A percentile compares a stretch with the other conserved stretches of the same genome.
Evolutionary conservation across 2,113 vertebrate species (phyloP).

Genomic region (Brachypteracias leptosomus): DNA sequence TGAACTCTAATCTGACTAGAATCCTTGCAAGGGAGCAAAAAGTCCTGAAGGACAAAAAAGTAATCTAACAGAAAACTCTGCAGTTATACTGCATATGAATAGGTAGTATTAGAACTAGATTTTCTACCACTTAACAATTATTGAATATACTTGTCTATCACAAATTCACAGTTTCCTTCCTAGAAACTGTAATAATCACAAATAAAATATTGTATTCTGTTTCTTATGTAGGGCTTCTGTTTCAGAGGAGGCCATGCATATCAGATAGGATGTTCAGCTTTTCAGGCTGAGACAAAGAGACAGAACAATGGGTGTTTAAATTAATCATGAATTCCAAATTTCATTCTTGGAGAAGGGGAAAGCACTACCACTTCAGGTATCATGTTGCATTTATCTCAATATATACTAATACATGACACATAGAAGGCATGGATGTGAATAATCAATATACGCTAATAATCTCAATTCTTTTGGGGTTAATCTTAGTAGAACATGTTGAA

Average conservation of each 20-base stretch:
- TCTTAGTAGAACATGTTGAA: not conserved
- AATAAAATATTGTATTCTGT: not conserved
- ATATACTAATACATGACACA: not conserved
- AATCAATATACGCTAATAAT: not conserved
- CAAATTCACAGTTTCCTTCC: not conserved
- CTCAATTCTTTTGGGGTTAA: not conserved
- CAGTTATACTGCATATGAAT: not conserved
- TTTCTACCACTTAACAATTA: not conserved
- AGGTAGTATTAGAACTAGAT: not conserved
- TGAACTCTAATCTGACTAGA: not conserved
- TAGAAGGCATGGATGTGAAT: not conserved
- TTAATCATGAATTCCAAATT: not conserved
- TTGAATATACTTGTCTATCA: not conserved
- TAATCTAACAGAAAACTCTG: not conserved
- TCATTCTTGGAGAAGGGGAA: not conserved
- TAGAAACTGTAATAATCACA: not conserved
- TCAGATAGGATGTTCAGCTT: not conserved
- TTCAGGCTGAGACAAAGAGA: not conserved
- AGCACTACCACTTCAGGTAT: not conserved
- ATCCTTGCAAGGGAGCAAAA: not conserved
- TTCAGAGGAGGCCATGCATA: not conserved
- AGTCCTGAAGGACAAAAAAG: not conserved
- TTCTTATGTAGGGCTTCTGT: not conserved
- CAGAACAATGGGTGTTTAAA: not conserved
- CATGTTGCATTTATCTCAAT: not conserved